Evolutionary conservation across 2,113 vertebrate genomes (phyloP), one percentile per base, ranked within the genome.

Genomic region (Pycnonotus jocosus): DNA sequence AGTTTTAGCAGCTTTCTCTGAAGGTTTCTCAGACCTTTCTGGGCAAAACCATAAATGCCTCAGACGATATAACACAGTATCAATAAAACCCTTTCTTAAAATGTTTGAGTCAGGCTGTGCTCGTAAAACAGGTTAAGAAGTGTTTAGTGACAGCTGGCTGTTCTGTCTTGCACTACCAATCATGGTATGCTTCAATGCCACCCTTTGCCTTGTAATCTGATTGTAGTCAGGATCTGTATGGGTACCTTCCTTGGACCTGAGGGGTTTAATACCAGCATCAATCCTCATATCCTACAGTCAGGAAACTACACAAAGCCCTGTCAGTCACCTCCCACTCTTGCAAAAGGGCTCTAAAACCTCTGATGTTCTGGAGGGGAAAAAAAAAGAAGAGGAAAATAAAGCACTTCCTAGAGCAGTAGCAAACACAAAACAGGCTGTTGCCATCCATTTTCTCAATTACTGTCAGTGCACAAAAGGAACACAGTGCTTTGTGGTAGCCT

Each of bases 391-490:
- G 47, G 15, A 38, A 84, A 56, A 57, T 10, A 50, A 92, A 38
- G 35, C 4, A 1, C 31, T 82, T 85, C 12, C 25, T 68, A 54
- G 61, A 69, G 56, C 4, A 3, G 66, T 4, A 86, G 40, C 73
- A 61, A 92, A 65, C 37, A 56, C 37, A 61, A 65, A 91, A 16
- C 61, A 23, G 1, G 27, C 78, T 69, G 18, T 91, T 91, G 66
- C 65, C 72, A 92, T 89, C 77, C 73, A 61, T 93, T 95, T 91
- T 81, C 70, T 93, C 81, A 76, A 82, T 95, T 95, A 76, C 69
- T 91, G 82, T 95, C 86, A 81, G 61, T 22, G 42, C 86, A 73
- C 53, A 60, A 62, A 81, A 88, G 69, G 76, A 94, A 2, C 44
- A 47, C 72, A 45, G 54, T 21, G 17, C 72, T 61, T 22, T 18